Percentiles rank a stretch among this genome's conserved stretches.
phyloP scores from a whole-genome alignment of 2,888 invertebrate species.

The Drosophila hamatofila region DNA sequence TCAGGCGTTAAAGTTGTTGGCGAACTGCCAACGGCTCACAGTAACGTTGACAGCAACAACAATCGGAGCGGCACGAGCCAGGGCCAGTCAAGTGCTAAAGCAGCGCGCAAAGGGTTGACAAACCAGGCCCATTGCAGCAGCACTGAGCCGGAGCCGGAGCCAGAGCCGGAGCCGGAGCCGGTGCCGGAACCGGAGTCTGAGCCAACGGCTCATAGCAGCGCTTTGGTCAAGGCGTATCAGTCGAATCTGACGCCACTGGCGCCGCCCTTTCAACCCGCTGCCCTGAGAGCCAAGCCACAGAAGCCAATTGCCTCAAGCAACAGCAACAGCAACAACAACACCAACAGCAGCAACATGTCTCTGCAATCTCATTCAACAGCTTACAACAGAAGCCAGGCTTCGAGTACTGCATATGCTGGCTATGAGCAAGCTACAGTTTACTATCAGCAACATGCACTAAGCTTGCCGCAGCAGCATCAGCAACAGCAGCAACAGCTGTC shows the following conservation, averaged over 20 bases:
- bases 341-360: constrained; percentile 27
- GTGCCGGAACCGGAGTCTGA: neutral
- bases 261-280: constrained; percentile 80
- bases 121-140: constrained; percentile 10
- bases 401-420: constrained; percentile 61
- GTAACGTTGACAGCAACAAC: constrained; percentile 61
- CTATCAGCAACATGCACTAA: constrained; percentile 63
- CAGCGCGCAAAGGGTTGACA: constrained; percentile 18
- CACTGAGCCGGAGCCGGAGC: neutral
- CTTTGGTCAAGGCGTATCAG: constrained; percentile 75
- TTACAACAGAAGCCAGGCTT: constrained; percentile 22
- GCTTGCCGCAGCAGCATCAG: constrained; percentile 35
- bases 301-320: constrained; percentile 24
- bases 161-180: neutral
- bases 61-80: constrained; percentile 22
- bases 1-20: constrained; percentile 12
- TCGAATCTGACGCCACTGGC: constrained; percentile 82
- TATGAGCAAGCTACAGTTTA: constrained; percentile 80
- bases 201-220: constrained; percentile 43
- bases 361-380: constrained; percentile 25
- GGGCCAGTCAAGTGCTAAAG: constrained; percentile 7
- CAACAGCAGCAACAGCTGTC: constrained; percentile 32
- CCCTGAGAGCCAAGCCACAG: constrained; percentile 58
- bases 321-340: neutral
- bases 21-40: constrained; percentile 7